Conservation (phyloP, 2,797 vertebrate species). For the Peromyscus melanophrys region DNA sequence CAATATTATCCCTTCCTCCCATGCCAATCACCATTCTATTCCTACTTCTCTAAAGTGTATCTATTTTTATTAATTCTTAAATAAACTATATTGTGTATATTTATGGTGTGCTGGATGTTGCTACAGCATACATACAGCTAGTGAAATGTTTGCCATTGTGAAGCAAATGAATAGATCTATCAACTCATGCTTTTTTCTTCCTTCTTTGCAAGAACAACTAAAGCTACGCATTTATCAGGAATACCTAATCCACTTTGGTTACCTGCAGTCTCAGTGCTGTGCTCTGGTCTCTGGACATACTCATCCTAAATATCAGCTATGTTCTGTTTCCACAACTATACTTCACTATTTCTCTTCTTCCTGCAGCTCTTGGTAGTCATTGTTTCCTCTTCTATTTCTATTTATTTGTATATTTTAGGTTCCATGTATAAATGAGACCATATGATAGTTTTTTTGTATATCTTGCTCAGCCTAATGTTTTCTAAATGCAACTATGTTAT, state of each 20-base stretch:
- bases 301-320: neutral
- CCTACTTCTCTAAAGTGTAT: neutral
- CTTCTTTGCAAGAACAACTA: neutral
- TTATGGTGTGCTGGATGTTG: neutral
- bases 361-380: rapidly evolving
- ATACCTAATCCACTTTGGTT: neutral
- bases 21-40: neutral
- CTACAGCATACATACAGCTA: neutral
- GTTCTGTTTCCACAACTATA: neutral
- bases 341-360: neutral
- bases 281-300: neutral
- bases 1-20: rapidly evolving
- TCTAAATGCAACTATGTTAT: neutral
- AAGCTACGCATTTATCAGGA: neutral
- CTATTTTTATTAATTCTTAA: neutral
- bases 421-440: neutral
- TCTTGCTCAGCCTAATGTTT: neutral
- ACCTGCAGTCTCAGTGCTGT: neutral
- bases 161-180: neutral
- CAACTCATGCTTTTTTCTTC: neutral
- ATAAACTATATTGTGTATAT: neutral
- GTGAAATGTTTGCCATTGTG: neutral
- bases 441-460: neutral
- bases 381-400: neutral
- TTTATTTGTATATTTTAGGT: neutral